Evolutionary conservation across 2,888 invertebrate species (phyloP), one percentile per base, ranked within the genome.

Genomic region (Pollenia griseotomentosa): DNA sequence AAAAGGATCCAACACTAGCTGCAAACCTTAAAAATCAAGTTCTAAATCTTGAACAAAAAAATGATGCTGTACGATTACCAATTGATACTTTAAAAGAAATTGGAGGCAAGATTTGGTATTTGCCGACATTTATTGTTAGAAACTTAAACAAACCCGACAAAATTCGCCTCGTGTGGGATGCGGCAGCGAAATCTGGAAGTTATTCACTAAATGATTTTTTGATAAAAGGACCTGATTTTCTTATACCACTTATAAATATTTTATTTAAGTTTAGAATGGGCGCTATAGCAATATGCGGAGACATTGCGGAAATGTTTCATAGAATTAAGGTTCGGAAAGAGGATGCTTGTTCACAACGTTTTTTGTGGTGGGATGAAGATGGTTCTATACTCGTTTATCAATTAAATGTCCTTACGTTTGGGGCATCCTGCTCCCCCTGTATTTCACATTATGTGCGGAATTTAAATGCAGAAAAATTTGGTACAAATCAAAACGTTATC

Each of bases 81-180:
- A n/a, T 23, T 9, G 73, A 66, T 2, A 53, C 59, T n/a, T 14
- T 79, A 16, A n/a, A 55, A 14, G 57, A 77, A 19, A 23, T 6
- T n/a, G 57, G 59, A 53, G 68, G 23, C 1, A 59, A 65, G 14
- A 57, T 66, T 7, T 86, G 83, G 84, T 85, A 83, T 53, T 59
- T 88, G 4, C 86, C 85, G 3, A 87, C 71, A 2, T 88, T 87
- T 73, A 73, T 86, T 16, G 81, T 74, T 5, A 46, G 23, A 42
- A 83, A 83, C 19, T 79, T 68, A 2, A 44, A 85, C 48, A 87
- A 80, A 19, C 83, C 82, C 14, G 63, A 73, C 46, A 83, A 83
- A 63, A 14, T 85, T 33, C 61, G 74, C 1, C 73, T 83, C 0
- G 85, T 83, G 1, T 85, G 85, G 79, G 85, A 79, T 51, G 75